Conservation (phyloP, 2,113 vertebrate genomes). For the Clinocottus analis region DNA sequence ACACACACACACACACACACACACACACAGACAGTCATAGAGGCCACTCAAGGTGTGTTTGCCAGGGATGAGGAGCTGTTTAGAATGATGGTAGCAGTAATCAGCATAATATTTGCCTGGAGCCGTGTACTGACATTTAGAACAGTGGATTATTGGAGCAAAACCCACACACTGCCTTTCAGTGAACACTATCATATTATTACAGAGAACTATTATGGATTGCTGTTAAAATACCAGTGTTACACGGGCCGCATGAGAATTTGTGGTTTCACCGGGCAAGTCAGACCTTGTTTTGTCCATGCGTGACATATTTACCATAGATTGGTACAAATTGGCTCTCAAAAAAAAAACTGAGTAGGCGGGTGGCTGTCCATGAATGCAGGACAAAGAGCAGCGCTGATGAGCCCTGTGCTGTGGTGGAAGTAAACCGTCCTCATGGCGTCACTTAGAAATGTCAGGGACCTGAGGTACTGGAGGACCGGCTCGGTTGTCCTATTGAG, state of each 20-base stretch:
- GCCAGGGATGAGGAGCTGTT: constrained; percentile 55
- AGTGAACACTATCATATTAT: constrained; percentile 55
- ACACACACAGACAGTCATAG: constrained; percentile 41
- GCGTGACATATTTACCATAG: constrained; percentile 31
- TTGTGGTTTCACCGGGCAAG: constrained; percentile 25
- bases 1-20: constrained; percentile 38
- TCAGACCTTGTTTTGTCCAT: constrained; percentile 34
- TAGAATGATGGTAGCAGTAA: constrained; percentile 63
- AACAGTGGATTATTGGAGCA: constrained; percentile 68
- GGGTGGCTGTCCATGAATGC: constrained; percentile 25
- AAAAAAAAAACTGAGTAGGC: constrained; percentile 28
- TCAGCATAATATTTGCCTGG: constrained; percentile 70
- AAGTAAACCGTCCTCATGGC: constrained; percentile 25
- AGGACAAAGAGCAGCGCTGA: constrained; percentile 10
- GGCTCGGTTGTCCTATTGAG: constrained; percentile 4
- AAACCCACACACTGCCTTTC: constrained; percentile 44
- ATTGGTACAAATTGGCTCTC: constrained; percentile 52
- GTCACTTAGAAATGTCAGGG: constrained; percentile 19
- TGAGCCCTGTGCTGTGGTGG: constrained; percentile 5
- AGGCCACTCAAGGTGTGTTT: constrained; percentile 57
- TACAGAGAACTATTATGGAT: constrained; percentile 55
- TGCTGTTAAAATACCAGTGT: constrained; percentile 41
- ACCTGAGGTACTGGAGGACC: constrained; percentile 8
- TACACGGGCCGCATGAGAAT: constrained; percentile 20
- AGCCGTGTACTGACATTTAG: constrained; percentile 74